Conservation (phyloP, 2,888 invertebrate genomes). For the Limnephilus auricula region DNA sequence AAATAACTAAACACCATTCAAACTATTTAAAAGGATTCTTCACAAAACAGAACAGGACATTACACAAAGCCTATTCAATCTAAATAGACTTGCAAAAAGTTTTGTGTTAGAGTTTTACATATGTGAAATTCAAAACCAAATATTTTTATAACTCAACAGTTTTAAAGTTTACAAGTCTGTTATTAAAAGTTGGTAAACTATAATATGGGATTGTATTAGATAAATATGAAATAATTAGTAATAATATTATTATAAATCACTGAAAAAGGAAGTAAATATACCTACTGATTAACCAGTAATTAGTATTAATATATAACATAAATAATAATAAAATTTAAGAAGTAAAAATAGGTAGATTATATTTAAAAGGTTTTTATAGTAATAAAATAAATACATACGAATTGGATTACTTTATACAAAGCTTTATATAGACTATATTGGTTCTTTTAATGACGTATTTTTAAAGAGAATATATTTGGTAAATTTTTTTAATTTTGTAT, state of each 20-base stretch:
- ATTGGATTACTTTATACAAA: not conserved
- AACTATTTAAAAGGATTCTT: not conserved
- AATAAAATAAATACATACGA: not conserved
- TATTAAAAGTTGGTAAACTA: not conserved
- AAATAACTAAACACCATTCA: constrained; percentile 10
- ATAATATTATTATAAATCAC: not conserved
- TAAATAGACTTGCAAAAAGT: not conserved
- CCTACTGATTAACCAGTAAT: not conserved
- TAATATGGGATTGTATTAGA: not conserved
- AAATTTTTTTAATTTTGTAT: not conserved
- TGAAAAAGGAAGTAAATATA: not conserved
- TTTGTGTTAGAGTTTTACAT: not conserved
- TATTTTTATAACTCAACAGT: not conserved
- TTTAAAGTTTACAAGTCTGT: not conserved
- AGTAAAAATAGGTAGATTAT: not conserved
- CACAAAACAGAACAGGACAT: constrained; percentile 19
- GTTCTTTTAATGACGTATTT: not conserved
- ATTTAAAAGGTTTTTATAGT: not conserved
- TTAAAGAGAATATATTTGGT: not conserved
- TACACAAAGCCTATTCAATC: constrained; percentile 11
- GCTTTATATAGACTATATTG: not conserved
- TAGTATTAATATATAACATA: not conserved
- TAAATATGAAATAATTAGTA: not conserved
- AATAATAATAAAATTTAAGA: not conserved
- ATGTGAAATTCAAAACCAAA: not conserved